A percentile compares a stretch with the other conserved stretches of the same genome.
Conservation (phyloP, 2,888 invertebrate genomes). For the Toxonevra muliebris region DNA sequence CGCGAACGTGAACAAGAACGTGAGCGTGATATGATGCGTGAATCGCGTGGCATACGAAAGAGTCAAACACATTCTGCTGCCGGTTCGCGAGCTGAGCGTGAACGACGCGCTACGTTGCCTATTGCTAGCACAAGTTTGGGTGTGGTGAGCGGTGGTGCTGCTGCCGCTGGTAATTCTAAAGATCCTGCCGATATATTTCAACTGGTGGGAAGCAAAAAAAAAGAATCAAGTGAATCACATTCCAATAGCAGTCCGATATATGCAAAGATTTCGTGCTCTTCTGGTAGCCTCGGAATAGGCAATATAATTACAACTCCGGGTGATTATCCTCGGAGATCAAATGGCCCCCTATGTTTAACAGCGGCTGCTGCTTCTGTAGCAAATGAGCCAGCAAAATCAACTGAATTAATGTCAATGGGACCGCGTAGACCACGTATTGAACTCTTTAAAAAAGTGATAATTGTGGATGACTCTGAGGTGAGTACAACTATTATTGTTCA, state of each 20-base stretch:
- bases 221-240: conserved; percentile 6
- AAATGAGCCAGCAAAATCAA: conserved; percentile 12
- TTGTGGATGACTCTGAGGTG: conserved; percentile 63
- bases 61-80: conserved; percentile 30
- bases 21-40: conserved; percentile 33
- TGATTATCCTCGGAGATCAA: conserved; percentile 61
- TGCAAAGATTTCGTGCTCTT: conserved; percentile 57
- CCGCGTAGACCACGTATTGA: conserved; percentile 55
- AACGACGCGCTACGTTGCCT: conserved; percentile 55
- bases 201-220: neutral
- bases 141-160: conserved; percentile 33
- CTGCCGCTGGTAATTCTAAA: conserved; percentile 30
- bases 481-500: conserved; percentile 20
- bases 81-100: conserved; percentile 50
- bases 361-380: conserved; percentile 42
- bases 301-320: conserved; percentile 62
- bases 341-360: conserved; percentile 60
- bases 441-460: conserved; percentile 63
- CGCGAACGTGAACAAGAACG: conserved; percentile 66
- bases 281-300: conserved; percentile 57
- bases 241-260: conserved; percentile 49
- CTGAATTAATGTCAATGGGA: conserved; percentile 18
- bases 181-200: conserved; percentile 38
- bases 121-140: conserved; percentile 53
- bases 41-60: conserved; percentile 38